Evolutionary conservation across 2,888 invertebrate species (phyloP), one percentile per base, ranked within the genome.

Genomic region (Parascotia fuliginaria): DNA sequence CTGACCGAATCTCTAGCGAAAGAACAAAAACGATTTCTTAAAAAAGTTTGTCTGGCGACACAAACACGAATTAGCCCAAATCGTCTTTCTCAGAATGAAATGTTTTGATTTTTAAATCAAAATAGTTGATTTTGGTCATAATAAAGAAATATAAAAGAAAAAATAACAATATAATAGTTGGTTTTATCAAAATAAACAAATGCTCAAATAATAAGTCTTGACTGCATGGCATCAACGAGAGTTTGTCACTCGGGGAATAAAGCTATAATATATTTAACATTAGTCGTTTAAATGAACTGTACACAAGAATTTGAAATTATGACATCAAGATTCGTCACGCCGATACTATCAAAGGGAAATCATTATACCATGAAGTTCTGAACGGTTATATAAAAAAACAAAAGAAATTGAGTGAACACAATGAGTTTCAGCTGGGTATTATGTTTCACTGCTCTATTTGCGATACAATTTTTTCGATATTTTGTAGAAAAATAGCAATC

Each of bases 251-350:
- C n/a, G n/a, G n/a, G n/a, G n/a, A n/a, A n/a, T n/a, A n/a, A n/a
- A n/a, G n/a, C n/a, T n/a, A n/a, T n/a, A n/a, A n/a, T n/a, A n/a
- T n/a, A n/a, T n/a, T n/a, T n/a, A 49, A 47, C 14, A 32, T 32
- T 9, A 19, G 4, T 12, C n/a, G 5, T 42, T 6, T 14, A 32
- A 42, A 43, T 34, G 34, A 22, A 19, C 40, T 11, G 31, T 1
- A 11, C 15, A 27, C 39, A 22, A 24, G 24, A 51, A 55, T 55
- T 38, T 56, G 55, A 69, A 77, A 81, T 77, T 75, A 77, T 75
- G 69, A 69, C 73, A 73, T 78, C 70, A 65, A 72, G 62, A 69
- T 65, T 72, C 60, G 81, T 82, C 75, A 79, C 75, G 76, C 70
- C 66, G 69, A 55, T 58, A 58, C 44, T 66, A 59, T 68, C 73